Conservation (phyloP, 1,140 invertebrate genomes). For the Lordiphosa clarofinis region DNA sequence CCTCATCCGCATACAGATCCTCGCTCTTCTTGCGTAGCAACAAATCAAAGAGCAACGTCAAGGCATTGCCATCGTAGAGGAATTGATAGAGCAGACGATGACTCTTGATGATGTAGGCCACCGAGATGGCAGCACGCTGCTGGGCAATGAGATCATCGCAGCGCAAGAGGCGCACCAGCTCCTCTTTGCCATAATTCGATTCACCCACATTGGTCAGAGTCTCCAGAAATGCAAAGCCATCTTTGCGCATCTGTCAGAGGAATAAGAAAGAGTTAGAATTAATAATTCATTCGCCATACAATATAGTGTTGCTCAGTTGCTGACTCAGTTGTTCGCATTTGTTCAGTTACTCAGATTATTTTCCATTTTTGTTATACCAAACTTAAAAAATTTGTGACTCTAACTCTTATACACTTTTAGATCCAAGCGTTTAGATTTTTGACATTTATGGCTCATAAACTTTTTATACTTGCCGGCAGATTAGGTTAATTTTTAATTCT, state of each 20-base stretch:
- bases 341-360: too few relatives aligned
- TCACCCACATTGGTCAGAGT: constrained; percentile 75
- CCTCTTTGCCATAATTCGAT: constrained; percentile 76
- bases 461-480: too few relatives aligned
- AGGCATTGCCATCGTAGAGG: constrained; percentile 67
- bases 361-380: too few relatives aligned
- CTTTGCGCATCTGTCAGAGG: constrained; percentile 54
- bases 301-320: too few relatives aligned
- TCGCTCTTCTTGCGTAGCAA: constrained; percentile 58
- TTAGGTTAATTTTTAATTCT: too few relatives aligned
- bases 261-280: neutral
- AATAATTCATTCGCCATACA: neutral
- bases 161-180: constrained; percentile 65
- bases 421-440: too few relatives aligned
- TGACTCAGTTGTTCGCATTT: too few relatives aligned
- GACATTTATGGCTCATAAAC: too few relatives aligned
- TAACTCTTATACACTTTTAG: too few relatives aligned
- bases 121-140: constrained; percentile 70
- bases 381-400: too few relatives aligned
- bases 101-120: constrained; percentile 71
- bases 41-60: constrained; percentile 62
- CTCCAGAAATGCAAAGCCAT: constrained; percentile 69
- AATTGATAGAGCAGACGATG: constrained; percentile 71
- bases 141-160: constrained; percentile 62
- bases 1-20: constrained; percentile 64